phyloP scores from a whole-genome alignment of 1,140 invertebrate genomes.

The Hyposmocoma kahamanoa region DNA sequence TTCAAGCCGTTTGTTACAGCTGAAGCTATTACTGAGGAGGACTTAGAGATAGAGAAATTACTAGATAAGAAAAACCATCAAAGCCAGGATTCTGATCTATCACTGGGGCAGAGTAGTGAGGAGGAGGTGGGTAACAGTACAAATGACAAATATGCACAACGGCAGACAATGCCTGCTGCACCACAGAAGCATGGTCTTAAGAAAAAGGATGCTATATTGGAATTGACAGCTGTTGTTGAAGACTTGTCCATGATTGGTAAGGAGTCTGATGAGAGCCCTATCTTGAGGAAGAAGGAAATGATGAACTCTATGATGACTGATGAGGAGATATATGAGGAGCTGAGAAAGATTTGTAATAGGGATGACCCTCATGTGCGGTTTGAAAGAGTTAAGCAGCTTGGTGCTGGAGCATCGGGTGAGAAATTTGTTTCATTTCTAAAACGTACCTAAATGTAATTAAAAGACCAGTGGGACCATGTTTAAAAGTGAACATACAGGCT shows the following conservation, averaged over 20 bases:
- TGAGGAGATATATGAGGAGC: constrained; percentile 89
- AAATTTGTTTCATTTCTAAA: constrained; percentile 10
- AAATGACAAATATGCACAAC: constrained; percentile 45
- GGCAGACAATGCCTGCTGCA: constrained; percentile 61
- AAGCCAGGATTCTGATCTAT: constrained; percentile 75
- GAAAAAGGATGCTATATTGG: constrained; percentile 56
- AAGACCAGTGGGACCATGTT: no score
- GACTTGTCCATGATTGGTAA: constrained; percentile 58
- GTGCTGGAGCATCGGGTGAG: constrained; percentile 85
- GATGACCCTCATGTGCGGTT: constrained; percentile 88
- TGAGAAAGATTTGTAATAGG: constrained; percentile 84
- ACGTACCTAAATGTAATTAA: no score
- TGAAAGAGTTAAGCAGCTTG: constrained; percentile 88
- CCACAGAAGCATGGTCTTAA: constrained; percentile 53
- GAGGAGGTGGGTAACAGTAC: constrained; percentile 49
- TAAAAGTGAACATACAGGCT: no score
- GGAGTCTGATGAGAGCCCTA: constrained; percentile 68
- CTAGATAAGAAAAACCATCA: constrained; percentile 80
- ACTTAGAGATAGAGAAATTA: constrained; percentile 84
- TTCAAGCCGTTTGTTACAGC: constrained; percentile 88
- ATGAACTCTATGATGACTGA: constrained; percentile 78
- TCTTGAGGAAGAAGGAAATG: constrained; percentile 75
- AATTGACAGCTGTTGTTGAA: constrained; percentile 56
- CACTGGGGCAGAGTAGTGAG: constrained; percentile 67
- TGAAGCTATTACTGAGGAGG: constrained; percentile 84